Conservation (phyloP, 2,113 vertebrate species). For the Pangasianodon hypophthalmus region DNA sequence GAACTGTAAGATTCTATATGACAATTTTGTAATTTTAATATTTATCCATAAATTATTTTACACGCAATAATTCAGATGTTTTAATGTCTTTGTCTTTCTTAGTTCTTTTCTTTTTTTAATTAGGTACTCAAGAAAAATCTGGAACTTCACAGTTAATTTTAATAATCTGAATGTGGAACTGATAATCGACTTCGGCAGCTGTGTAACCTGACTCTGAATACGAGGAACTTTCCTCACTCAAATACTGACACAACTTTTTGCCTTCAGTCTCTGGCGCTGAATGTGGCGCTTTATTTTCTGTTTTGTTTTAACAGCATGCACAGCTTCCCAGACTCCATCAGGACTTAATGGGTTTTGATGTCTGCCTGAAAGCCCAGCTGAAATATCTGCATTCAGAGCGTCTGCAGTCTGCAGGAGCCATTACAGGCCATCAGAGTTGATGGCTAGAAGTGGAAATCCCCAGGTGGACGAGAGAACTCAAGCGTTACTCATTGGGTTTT, state of each 20-base stretch:
- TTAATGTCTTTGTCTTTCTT: too few relatives aligned
- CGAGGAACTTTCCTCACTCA: background rate
- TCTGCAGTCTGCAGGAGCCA: conserved; percentile 20
- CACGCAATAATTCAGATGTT: too few relatives aligned
- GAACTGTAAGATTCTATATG: background rate
- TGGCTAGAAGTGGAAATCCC: conserved; percentile 54
- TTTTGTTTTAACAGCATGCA: background rate
- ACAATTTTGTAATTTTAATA: background rate
- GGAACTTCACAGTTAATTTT: background rate
- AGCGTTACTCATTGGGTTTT: conserved; percentile 67
- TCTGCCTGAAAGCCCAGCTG: background rate
- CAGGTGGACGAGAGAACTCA: conserved; percentile 63
- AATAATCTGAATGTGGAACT: background rate
- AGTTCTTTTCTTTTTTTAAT: too few relatives aligned
- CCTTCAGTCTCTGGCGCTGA: background rate
- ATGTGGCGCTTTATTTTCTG: background rate
- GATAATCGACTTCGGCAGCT: background rate
- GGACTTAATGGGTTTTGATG: conserved; percentile 26
- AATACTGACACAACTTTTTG: background rate
- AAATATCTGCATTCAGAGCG: conserved; percentile 31
- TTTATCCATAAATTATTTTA: too few relatives aligned
- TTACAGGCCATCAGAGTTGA: conserved; percentile 59
- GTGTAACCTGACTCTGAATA: background rate
- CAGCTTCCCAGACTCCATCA: background rate
- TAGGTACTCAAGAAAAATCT: too few relatives aligned